These are phyloP conservation scores for cat (Felis catus) DNA, from an alignment of 2,113 vertebrate species.

Conservation along the genomic window F.catus_Fca126_mat1.0 CM031420.1:66372001-66372500, in stretches of 20 bases:
- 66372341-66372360: background rate
- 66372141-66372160: background rate
- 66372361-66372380: background rate
- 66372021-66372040: background rate
- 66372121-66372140: background rate
- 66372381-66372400: background rate
- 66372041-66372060: background rate
- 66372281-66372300: slow-evolving; percentile 53
- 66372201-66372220: background rate
- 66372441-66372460: background rate
- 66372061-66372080: background rate
- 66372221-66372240: background rate
- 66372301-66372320: slow-evolving; percentile 11
- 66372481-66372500: background rate
- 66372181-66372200: background rate
- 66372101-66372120: background rate
- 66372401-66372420: background rate
- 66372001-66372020: background rate
- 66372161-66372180: slow-evolving; percentile 36
- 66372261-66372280: background rate
- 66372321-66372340: background rate
- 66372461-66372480: background rate
- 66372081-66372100: background rate
- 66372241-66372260: slow-evolving; percentile 3
- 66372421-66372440: background rate